These are phyloP conservation scores for Tragelaphus eurycerus DNA, from an alignment of 2,797 vertebrate genomes.

Conservation along the genomic window DNA sequence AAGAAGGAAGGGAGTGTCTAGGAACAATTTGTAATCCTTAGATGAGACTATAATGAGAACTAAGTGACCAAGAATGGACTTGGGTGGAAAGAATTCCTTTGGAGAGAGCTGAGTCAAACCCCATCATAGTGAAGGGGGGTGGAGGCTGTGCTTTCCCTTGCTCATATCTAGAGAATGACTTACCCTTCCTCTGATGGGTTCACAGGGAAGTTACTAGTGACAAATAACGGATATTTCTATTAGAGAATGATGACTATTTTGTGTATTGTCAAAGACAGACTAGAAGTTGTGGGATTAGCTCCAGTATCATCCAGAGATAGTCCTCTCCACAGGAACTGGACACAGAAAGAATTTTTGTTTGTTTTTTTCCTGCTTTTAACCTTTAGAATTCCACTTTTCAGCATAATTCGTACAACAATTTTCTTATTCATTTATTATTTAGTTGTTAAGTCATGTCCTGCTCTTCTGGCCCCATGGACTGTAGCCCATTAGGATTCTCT, in stretches of 20 bases:
- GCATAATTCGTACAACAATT: not conserved
- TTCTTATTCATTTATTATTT: not conserved
- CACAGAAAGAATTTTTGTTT: not conserved
- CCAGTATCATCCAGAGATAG: not conserved
- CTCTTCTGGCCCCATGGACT: not conserved
- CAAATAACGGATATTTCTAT: not conserved
- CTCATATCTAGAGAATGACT: not conserved
- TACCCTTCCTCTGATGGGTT: not conserved
- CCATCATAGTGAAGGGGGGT: not conserved
- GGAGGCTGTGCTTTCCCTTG: not conserved
- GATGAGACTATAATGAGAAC: not conserved
- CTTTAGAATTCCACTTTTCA: not conserved
- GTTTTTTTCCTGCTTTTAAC: not conserved
- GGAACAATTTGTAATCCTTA: not conserved
- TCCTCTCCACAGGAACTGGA: not conserved
- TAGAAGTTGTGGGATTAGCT: not conserved
- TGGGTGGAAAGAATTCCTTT: not conserved
- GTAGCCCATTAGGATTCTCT: not conserved
- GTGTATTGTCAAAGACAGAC: not conserved
- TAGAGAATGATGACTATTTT: not conserved
- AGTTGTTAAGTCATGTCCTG: not conserved
- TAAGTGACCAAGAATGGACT: not conserved
- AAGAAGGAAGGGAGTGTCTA: not conserved
- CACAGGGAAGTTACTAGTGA: not conserved
- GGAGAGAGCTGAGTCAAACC: not conserved